Percentiles rank a stretch among this genome's conserved stretches.
These are phyloP conservation scores for Origma solitaria DNA, from an alignment of 2,113 vertebrate species.

Conservation along the genomic window DNA sequence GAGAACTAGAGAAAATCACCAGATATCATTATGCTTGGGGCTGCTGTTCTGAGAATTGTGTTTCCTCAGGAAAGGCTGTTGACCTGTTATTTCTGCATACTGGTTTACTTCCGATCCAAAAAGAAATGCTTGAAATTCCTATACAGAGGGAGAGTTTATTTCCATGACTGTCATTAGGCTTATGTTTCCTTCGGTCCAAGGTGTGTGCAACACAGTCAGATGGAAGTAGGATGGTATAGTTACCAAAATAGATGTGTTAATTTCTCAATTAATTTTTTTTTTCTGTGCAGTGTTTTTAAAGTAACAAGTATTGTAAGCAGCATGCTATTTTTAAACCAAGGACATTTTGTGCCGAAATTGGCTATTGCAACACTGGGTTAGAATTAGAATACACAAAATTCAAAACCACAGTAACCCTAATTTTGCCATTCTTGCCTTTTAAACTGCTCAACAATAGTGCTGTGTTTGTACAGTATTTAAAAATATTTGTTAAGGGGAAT, in stretches of 20 bases:
- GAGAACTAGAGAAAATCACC: background rate
- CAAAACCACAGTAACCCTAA: constrained; percentile 52
- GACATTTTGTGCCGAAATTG: constrained; percentile 53
- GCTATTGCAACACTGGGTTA: constrained; percentile 32
- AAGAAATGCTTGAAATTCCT: background rate
- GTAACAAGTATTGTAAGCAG: constrained; percentile 15
- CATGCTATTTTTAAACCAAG: constrained; percentile 48
- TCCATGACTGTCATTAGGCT: background rate
- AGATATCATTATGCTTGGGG: background rate
- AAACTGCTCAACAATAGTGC: constrained; percentile 40
- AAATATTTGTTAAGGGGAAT: constrained; percentile 20
- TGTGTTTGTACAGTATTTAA: constrained; percentile 30
- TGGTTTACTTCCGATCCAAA: background rate
- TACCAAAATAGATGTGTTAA: constrained; percentile 15
- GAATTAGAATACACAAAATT: constrained; percentile 55
- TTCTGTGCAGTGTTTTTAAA: constrained; percentile 7
- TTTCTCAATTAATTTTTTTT: background rate
- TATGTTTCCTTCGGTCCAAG: background rate
- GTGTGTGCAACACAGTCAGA: background rate
- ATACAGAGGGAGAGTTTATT: background rate
- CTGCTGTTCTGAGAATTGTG: background rate
- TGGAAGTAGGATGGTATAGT: background rate
- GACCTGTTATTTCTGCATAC: background rate
- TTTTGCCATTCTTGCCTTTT: constrained; percentile 50
- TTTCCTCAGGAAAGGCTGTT: background rate